phyloP scores from a whole-genome alignment of 1,140 invertebrate genomes.

The Tetraneura akinire region DNA sequence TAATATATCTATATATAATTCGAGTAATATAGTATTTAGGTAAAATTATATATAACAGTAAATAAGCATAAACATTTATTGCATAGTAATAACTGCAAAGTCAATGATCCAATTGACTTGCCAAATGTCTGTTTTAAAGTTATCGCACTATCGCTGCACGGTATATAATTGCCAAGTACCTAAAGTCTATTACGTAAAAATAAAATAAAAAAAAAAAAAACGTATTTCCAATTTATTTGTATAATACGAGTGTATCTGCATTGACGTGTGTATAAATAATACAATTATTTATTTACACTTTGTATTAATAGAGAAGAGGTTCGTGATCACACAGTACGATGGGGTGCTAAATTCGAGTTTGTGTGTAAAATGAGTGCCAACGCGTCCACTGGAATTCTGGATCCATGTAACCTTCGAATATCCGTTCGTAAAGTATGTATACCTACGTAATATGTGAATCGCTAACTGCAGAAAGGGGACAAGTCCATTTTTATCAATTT shows the following conservation, averaged over 20 bases:
- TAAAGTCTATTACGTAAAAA: background rate
- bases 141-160: background rate
- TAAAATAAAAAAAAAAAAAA: background rate
- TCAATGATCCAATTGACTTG: slow-evolving; percentile 3
- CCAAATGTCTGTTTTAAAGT: slow-evolving; percentile 39
- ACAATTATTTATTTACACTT: slow-evolving; percentile 32
- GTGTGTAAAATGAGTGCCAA: slow-evolving; percentile 96
- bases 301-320: slow-evolving; percentile 81
- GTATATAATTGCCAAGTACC: slow-evolving; percentile 19
- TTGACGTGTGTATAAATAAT: background rate
- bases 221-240: too few relatives aligned
- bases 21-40: too few relatives aligned
- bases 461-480: too few relatives aligned
- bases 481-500: too few relatives aligned
- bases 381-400: slow-evolving; percentile 88
- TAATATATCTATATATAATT: too few relatives aligned
- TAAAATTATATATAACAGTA: too few relatives aligned
- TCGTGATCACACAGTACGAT: slow-evolving; percentile 86
- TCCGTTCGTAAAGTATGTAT: slow-evolving; percentile 88
- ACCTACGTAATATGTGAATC: too few relatives aligned
- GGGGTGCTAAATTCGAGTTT: slow-evolving; percentile 88
- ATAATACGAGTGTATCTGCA: too few relatives aligned
- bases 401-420: slow-evolving; percentile 86
- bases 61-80: slow-evolving; percentile 4
- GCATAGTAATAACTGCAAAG: background rate